Evolutionary conservation across 1,140 invertebrate species (phyloP).

Genomic region (Episyrphus balteatus): DNA sequence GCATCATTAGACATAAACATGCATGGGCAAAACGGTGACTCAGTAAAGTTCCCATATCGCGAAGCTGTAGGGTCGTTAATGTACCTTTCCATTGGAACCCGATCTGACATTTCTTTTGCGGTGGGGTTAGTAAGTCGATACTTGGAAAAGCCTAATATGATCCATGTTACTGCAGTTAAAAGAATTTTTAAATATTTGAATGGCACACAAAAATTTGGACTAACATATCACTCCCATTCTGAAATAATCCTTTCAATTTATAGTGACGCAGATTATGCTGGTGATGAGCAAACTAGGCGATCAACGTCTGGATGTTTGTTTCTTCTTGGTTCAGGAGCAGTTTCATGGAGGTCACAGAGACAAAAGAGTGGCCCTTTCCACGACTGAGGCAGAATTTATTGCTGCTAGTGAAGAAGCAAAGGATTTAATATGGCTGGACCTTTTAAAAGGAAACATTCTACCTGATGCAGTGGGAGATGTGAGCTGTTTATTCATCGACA

Average conservation of each 20-base stretch:
- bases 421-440: conserved; percentile 22
- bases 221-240: neutral
- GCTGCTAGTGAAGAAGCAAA: conserved; percentile 20
- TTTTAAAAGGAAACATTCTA: conserved; percentile 16
- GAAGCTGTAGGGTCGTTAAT: conserved; percentile 34
- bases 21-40: neutral
- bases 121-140: conserved; percentile 30
- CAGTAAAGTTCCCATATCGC: conserved; percentile 18
- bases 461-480: neutral
- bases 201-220: conserved; percentile 25
- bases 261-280: conserved; percentile 30
- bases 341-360: conserved; percentile 30
- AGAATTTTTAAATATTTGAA: conserved; percentile 34
- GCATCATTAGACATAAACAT: conserved; percentile 2
- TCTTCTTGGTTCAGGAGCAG: conserved; percentile 14
- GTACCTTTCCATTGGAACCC: conserved; percentile 30
- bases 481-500: conserved; percentile 7
- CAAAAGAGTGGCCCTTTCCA: conserved; percentile 30
- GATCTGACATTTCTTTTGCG: conserved; percentile 33
- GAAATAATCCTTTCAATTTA: conserved; percentile 8
- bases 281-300: conserved; percentile 18
- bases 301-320: conserved; percentile 25
- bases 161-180: conserved; percentile 31
- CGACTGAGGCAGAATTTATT: conserved; percentile 37
- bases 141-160: conserved; percentile 21